Percentiles rank a stretch among this genome's conserved stretches.
These are phyloP conservation scores for Villa cingulata DNA, from an alignment of 2,888 invertebrate species.

Conservation along the genomic window DNA sequence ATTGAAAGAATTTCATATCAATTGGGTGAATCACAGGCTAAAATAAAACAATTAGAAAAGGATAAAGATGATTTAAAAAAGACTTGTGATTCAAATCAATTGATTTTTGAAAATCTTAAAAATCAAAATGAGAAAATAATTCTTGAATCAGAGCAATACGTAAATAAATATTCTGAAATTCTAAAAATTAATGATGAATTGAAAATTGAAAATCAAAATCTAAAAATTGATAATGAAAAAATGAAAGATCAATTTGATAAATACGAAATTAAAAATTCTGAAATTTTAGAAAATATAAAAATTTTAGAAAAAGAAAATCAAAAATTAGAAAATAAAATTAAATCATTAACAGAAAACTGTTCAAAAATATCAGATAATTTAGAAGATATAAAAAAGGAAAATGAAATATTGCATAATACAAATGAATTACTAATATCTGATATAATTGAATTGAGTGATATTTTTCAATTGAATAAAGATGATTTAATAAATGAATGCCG, in stretches of 20 bases:
- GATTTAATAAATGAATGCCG: conserved; percentile 12
- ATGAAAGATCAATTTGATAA: background rate
- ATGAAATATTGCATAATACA: conserved; percentile 17
- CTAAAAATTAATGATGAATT: background rate
- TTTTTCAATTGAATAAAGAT: conserved; percentile 13
- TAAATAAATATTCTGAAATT: background rate
- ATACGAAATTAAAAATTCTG: background rate
- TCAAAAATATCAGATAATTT: conserved; percentile 17
- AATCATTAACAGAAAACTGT: conserved; percentile 5
- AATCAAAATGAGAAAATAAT: conserved; percentile 9
- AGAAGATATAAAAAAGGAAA: conserved; percentile 11
- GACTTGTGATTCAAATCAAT: conserved; percentile 11
- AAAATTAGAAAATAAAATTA: conserved; percentile 4
- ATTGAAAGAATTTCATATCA: conserved; percentile 22
- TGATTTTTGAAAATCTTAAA: conserved; percentile 17
- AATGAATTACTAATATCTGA: conserved; percentile 22
- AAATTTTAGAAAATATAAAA: conserved; percentile 9
- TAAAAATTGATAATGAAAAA: background rate
- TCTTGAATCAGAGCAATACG: background rate
- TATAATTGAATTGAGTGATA: conserved; percentile 22
- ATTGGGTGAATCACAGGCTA: conserved; percentile 22
- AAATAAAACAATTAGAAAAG: conserved; percentile 17
- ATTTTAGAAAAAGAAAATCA: conserved; percentile 18
- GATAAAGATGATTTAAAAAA: conserved; percentile 18
- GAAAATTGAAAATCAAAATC: background rate